Base-by-base conservation (phyloP, 2,797 vertebrate genomes). In the Anniella stebbinsi region DNA sequence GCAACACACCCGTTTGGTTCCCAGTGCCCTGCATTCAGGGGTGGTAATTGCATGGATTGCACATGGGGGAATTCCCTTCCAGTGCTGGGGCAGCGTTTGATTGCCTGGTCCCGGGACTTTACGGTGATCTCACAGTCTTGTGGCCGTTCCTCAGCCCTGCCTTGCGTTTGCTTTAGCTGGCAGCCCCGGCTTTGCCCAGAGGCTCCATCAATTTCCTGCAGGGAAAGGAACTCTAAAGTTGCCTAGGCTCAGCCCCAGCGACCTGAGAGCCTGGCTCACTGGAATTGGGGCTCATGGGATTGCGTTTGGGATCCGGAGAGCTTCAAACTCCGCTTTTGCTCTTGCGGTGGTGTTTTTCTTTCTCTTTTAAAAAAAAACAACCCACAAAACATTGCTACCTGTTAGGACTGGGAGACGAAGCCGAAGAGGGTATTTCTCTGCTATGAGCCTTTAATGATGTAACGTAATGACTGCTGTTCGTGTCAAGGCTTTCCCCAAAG, bases 71-170 rank as follows among this genome's bases (percentile, higher is more conserved):
- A 67, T 92, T 89, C 80, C 7, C 75, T 60, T 85, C n/a, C 5
- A 8, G 66, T 0, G 86, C 80, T 72, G 17, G 72, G 30, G 4
- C 25, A 2, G 1, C 15, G 9, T 87, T 88, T 89, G 92, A 9
- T 54, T 89, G 92, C 89, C 89, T 75, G 63, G 67, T 73, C 63
- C 86, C 33, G 33, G n/a, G n/a, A n/a, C n/a, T n/a, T n/a, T n/a
- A n/a, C n/a, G n/a, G 54, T 6, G 45, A 1, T 17, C 51, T 80
- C 41, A 9, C 30, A 1, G 33, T n/a, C 8, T 63, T 25, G 41
- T 2, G 33, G 70, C 17, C 33, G 33, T 23, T 84, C 17, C 63
- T 73, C 18, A 21, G 21, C 33, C 60, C 51, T 41, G 41, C 38
- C 48, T 51, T 72, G 25, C 84, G 28, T 80, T 72, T 66, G 33